Evolutionary conservation across 2,888 invertebrate species (phyloP), one percentile per base, ranked within the genome.

Genomic region (Ormyrus labotus): DNA sequence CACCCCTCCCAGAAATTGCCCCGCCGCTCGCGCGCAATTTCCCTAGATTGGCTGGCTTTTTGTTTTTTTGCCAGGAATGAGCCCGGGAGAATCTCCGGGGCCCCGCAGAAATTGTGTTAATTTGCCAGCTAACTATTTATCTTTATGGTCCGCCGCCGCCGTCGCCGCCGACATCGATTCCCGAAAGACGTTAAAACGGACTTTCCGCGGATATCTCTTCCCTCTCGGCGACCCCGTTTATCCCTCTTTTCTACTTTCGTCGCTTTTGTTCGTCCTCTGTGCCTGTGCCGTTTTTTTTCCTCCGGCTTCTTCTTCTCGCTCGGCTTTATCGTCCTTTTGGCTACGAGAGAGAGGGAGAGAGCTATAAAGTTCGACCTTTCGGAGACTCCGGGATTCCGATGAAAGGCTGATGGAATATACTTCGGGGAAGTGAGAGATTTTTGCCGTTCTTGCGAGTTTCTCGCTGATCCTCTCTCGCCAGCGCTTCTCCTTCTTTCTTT

Each of bases 61-160:
- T 65, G 0, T 77, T 64, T 65, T 73, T 13, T 69, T 85, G 83
- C 85, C 19, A 1, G 34, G 34, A 34, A 34, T 4, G 11, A 5
- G 48, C 47, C 13, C 71, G 6, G 53, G 57, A 53, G 64, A 63
- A 51, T 51, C 50, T 45, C 63, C 48, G 9, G 60, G 84, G 84
- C 85, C 83, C 83, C 84, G 83, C 82, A 85, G 85, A 89, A 90
- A 90, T 90, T 90, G 89, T 89, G 89, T 89, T 89, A 90, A 90
- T 90, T 89, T 89, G 86, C 87, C 85, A 87, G 87, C 87, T 85
- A 87, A 90, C 89, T 90, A 88, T 90, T 90, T 89, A 90, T 89
- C 88, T 90, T 90, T 89, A 89, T 89, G 87, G 86, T 86, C 85
- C 81, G 73, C 81, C 34, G 48, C 60, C 67, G n/a, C 60, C 63